Percentiles rank a stretch among this genome's conserved stretches.
phyloP scores from a whole-genome alignment of 2,113 vertebrate species.

The Eulacestoma nigropectus region DNA sequence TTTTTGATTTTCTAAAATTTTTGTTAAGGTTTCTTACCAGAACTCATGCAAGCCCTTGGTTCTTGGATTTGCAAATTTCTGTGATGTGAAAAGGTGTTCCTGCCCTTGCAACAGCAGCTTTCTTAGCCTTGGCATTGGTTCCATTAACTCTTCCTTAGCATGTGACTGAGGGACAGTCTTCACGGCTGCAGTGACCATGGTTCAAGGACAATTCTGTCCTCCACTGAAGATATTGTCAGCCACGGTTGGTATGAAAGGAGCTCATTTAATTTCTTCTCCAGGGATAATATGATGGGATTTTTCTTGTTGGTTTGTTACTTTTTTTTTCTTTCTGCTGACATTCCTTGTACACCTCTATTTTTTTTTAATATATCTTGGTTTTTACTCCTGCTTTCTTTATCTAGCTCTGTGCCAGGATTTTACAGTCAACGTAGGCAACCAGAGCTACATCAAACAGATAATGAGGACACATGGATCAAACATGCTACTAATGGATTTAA shows the following conservation, averaged over 20 bases:
- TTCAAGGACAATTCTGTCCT: not conserved
- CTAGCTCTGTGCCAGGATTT: not conserved
- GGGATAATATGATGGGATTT: not conserved
- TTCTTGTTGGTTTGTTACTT: not conserved
- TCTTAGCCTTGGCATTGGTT: not conserved
- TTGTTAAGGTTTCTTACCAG: not conserved
- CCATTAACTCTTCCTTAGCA: not conserved
- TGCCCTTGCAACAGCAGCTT: not conserved
- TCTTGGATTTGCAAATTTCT: not conserved
- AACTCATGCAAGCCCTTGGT: not conserved
- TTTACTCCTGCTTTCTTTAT: not conserved
- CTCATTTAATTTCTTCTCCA: not conserved
- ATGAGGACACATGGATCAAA: not conserved
- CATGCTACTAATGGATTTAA: not conserved
- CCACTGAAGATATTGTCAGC: not conserved
- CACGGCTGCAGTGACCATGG: not conserved
- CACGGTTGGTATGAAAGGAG: not conserved
- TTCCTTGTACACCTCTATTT: not conserved
- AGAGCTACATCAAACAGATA: not conserved
- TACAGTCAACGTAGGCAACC: rapidly evolving
- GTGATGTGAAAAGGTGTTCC: not conserved
- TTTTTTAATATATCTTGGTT: not conserved
- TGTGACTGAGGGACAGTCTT: not conserved
- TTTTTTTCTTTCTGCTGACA: not conserved
- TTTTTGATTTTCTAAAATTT: not conserved